These are phyloP conservation scores for Lamellibrachia columna DNA, from an alignment of 2,888 invertebrate genomes.

Conservation along the genomic window DNA sequence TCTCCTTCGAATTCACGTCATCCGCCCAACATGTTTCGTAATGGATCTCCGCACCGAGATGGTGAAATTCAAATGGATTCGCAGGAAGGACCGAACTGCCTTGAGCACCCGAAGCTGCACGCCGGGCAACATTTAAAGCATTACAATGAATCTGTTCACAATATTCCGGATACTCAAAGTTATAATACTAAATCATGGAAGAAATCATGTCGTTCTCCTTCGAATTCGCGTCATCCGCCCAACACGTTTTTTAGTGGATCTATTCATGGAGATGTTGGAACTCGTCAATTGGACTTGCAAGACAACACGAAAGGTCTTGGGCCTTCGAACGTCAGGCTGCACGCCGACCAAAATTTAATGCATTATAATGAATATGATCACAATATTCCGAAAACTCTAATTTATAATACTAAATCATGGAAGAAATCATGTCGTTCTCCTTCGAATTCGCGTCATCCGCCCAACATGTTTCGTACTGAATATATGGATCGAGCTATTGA, in stretches of 20 bases:
- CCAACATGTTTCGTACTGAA: no score
- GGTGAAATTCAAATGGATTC: background rate
- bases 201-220: background rate
- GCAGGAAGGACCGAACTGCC: no score
- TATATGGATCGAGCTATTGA: background rate
- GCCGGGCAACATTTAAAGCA: background rate
- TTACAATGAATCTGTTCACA: background rate
- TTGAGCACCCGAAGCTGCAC: no score
- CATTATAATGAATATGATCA: background rate
- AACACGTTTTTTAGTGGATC: background rate
- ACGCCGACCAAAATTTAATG: no score
- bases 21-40: background rate
- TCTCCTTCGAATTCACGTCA: background rate
- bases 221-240: background rate
- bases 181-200: background rate
- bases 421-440: background rate
- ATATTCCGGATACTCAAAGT: background rate
- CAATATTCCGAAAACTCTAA: background rate
- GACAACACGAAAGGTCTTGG: no score
- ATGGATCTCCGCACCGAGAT: background rate
- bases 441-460: background rate
- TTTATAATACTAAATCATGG: background rate
- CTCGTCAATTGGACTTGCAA: no score
- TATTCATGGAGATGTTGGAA: background rate
- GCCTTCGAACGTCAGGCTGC: no score